Conservation (phyloP, 2,888 invertebrate genomes). For the Eupithecia insigniata region DNA sequence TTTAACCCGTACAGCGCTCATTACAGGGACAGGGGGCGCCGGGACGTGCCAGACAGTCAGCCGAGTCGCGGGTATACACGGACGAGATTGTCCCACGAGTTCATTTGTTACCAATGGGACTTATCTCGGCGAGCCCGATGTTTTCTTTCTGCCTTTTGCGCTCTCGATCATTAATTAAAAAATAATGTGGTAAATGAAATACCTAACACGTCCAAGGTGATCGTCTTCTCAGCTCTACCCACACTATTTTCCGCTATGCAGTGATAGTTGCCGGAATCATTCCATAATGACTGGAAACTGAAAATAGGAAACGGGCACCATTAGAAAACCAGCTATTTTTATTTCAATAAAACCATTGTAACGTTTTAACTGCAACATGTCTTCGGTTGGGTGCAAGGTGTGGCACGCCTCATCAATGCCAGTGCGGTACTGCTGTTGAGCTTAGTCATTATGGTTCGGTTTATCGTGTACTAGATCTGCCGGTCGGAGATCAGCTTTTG, state of each 20-base stretch:
- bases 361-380: neutral
- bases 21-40: constrained; percentile 1
- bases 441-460: too few species aligned
- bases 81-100: neutral
- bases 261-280: constrained; percentile 70
- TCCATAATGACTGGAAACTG: constrained; percentile 62
- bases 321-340: neutral
- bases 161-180: neutral
- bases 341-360: too few species aligned
- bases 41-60: constrained; percentile 9
- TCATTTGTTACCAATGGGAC: neutral
- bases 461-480: too few species aligned
- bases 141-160: neutral
- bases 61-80: neutral
- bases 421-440: too few species aligned
- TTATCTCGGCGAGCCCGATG: neutral
- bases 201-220: constrained; percentile 5
- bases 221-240: constrained; percentile 58
- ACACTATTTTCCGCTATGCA: constrained; percentile 68
- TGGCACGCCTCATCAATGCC: too few species aligned
- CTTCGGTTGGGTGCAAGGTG: too few species aligned
- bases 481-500: too few species aligned
- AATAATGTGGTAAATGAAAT: too few species aligned
- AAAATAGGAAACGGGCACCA: constrained; percentile 30
- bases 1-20: too few species aligned